Percentiles rank a stretch among this genome's conserved stretches.
phyloP scores from a whole-genome alignment of 2,113 vertebrate species.

The Poeciliopsis turrubarensis region DNA sequence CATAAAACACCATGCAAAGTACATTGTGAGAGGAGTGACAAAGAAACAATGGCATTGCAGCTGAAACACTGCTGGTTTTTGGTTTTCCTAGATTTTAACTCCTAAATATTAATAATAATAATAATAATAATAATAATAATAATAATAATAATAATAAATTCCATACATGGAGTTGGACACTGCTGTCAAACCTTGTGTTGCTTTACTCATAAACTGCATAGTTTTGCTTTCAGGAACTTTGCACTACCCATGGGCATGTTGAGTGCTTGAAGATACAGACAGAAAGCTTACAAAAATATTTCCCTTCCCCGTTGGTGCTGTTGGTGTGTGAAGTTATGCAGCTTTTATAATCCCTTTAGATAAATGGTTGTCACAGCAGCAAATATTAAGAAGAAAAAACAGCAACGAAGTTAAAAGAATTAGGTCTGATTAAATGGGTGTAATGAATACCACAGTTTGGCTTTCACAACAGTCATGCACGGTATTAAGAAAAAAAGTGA shows the following conservation, averaged over 20 bases:
- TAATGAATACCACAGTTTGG: conserved; percentile 51
- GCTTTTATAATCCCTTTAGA: conserved; percentile 63
- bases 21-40: not conserved
- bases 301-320: conserved; percentile 39
- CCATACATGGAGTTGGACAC: not conserved
- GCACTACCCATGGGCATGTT: conserved; percentile 2
- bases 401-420: conserved; percentile 38
- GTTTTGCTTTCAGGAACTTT: not conserved
- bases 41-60: conserved; percentile 16
- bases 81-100: not conserved
- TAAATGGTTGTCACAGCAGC: conserved; percentile 50
- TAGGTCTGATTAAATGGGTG: conserved; percentile 52
- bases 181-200: conserved; percentile 1
- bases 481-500: conserved; percentile 15
- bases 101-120: too few species aligned
- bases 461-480: conserved; percentile 28
- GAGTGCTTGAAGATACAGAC: conserved; percentile 22
- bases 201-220: not conserved
- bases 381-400: conserved; percentile 40
- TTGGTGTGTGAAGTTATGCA: conserved; percentile 45
- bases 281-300: conserved; percentile 38
- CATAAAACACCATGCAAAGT: conserved; percentile 21
- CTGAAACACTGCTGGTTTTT: not conserved
- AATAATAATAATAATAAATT: not conserved
- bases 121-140: too few species aligned